A percentile compares a stretch with the other conserved stretches of the same genome.
Conservation (phyloP, 2,113 vertebrate genomes). For the Sebastes schlegelii region DNA sequence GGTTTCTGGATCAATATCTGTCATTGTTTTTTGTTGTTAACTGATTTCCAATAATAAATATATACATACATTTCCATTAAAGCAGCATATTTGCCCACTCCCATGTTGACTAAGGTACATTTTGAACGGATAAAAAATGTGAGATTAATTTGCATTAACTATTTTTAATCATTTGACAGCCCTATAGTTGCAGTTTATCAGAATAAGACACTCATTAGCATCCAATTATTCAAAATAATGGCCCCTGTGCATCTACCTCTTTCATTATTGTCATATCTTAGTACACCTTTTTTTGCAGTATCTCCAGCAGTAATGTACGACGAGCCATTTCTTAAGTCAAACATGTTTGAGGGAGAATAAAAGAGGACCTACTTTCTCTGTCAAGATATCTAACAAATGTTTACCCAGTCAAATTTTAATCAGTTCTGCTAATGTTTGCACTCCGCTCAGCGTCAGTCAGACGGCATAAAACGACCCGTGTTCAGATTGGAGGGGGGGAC, state of each 20-base stretch:
- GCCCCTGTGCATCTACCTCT: not conserved
- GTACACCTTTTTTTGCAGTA: not conserved
- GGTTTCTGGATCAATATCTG: too few relatives aligned
- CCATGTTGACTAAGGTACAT: too few relatives aligned
- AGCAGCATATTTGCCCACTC: too few relatives aligned
- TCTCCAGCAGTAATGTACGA: not conserved
- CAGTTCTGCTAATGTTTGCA: constrained; percentile 46
- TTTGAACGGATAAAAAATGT: too few relatives aligned
- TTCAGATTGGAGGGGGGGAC: constrained; percentile 2
- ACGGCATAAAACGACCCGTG: constrained; percentile 1
- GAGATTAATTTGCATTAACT: too few relatives aligned
- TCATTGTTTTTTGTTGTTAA: too few relatives aligned
- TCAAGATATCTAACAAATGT: constrained; percentile 34
- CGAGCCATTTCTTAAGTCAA: not conserved
- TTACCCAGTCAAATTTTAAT: constrained; percentile 48
- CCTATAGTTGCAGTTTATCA: too few relatives aligned
- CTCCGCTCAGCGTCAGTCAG: not conserved
- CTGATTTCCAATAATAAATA: too few relatives aligned
- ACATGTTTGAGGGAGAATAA: constrained; percentile 6
- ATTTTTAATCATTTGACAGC: too few relatives aligned
- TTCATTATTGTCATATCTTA: not conserved
- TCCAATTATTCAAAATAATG: not conserved
- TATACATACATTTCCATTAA: too few relatives aligned
- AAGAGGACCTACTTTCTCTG: not conserved
- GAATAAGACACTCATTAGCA: not conserved